Evolutionary conservation across 2,797 vertebrate species (phyloP).

Genomic region (Margarornis squamiger): DNA sequence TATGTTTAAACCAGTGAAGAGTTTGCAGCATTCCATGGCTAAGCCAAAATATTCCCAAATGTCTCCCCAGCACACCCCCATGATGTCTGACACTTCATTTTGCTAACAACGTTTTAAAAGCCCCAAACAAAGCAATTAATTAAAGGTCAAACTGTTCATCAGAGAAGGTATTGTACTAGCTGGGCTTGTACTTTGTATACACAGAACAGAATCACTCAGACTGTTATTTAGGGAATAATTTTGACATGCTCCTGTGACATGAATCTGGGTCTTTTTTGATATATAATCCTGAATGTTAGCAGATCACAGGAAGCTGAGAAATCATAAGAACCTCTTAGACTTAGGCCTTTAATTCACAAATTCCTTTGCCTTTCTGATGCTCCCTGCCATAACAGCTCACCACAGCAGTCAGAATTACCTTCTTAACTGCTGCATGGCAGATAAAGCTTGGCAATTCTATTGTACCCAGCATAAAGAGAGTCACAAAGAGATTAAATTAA

Average conservation of each 20-base stretch:
- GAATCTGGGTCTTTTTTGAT: neutral
- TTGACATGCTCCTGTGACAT: neutral
- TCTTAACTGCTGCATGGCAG: slow-evolving; percentile 19
- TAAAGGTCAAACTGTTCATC: neutral
- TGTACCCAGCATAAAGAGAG: slow-evolving; percentile 14
- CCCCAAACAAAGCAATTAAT: neutral
- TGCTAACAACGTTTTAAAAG: neutral
- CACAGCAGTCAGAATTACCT: slow-evolving; percentile 28
- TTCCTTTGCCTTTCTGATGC: slow-evolving; percentile 27
- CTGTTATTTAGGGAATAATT: neutral
- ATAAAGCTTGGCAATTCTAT: slow-evolving; percentile 33
- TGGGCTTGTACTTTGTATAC: neutral
- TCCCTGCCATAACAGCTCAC: neutral
- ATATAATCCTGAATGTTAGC: neutral
- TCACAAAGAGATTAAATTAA: slow-evolving; percentile 43
- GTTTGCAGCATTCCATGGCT: neutral
- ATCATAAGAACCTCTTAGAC: neutral
- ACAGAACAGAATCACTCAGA: neutral
- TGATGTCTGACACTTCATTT: neutral
- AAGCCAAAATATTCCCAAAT: neutral
- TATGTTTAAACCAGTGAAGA: neutral
- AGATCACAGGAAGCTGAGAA: slow-evolving; percentile 27
- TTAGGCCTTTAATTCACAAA: slow-evolving; percentile 6
- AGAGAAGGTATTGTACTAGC: neutral
- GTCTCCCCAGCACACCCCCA: neutral